Evolutionary conservation across 2,113 vertebrate species (phyloP), one percentile per base, ranked within the genome.

Genomic region (Poicephalus gulielmi): DNA sequence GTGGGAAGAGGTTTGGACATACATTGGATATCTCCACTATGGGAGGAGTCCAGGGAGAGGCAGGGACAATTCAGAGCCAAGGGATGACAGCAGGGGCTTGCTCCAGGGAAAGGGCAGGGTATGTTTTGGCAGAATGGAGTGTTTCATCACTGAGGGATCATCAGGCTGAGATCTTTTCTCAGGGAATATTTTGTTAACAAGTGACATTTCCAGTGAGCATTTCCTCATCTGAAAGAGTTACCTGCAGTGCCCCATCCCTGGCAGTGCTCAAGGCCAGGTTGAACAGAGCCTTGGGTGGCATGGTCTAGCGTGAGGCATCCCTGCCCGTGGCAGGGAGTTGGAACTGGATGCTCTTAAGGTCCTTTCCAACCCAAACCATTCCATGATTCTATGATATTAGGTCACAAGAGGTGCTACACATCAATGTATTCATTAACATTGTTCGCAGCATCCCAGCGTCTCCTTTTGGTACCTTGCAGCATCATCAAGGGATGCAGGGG

Each of bases 1-100:
- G 4, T 22, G 37, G 44, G 10, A 69, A 25, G 1, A 6, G 11
- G 11, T 20, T n/a, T 46, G 71, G 68, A 25, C 0, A 0, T 6
- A 0, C 1, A 0, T 11, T 5, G 4, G 59, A 35, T 31, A 35
- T 64, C 18, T 55, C 55, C 69, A 43, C 5, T 11, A 13, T 17
- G 43, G 46, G 43, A 37, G 17, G 63, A 35, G 27, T 10, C 46
- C 53, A 70, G 64, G 64, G 68, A 77, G 49, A 81, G 59, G 63
- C 30, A 44, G 76, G 68, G 74, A 41, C 0, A 0, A 63, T 46
- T 46, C 78, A 11, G 46, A 77, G 86, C 68, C 8, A 2, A 52
- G 1, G 1, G 7, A 13, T 59, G 57, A 60, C 52, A 52, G 49
- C 13, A 9, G 60, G 81, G 84, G 59, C 22, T 59, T 1, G 0